Percentiles rank a stretch among this genome's conserved stretches.
These are phyloP conservation scores for Paraescarpia echinospica DNA, from an alignment of 1,140 invertebrate genomes.

Conservation along the genomic window DNA sequence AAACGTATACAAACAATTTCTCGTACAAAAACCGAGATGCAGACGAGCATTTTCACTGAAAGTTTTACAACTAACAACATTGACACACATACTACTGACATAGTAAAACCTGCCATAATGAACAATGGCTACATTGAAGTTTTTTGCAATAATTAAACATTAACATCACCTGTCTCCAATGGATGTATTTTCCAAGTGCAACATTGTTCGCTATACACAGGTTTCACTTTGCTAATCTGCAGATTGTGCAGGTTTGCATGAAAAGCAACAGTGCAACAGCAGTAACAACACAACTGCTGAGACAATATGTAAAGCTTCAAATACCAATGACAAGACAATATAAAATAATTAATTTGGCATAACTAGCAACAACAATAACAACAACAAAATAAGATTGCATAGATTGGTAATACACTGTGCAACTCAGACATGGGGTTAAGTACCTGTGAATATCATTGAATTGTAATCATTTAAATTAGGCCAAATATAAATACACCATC, in stretches of 20 bases:
- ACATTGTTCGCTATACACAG: conserved; percentile 5
- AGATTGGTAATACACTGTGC: not conserved
- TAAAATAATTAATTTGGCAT: not conserved
- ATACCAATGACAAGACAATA: not conserved
- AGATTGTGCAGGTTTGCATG: not conserved
- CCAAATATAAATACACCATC: not conserved
- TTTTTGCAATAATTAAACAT: not conserved
- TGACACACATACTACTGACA: not conserved
- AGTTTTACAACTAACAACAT: not conserved
- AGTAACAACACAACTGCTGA: not conserved
- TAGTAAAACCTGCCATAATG: not conserved
- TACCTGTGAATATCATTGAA: not conserved
- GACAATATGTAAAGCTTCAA: not conserved
- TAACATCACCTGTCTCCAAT: not conserved
- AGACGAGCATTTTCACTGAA: not conserved
- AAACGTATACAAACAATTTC: not conserved
- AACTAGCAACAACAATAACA: not conserved
- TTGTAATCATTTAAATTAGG: not conserved
- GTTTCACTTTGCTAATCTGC: not conserved
- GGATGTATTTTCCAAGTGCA: not conserved
- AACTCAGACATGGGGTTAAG: not conserved
- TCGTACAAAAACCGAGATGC: not conserved
- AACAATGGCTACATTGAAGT: not conserved
- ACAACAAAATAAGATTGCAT: not conserved
- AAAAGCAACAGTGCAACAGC: not conserved